A percentile compares a stretch with the other conserved stretches of the same genome.
Evolutionary conservation across 2,113 vertebrate genomes (phyloP).

Genomic region (Coptodon rendalli): DNA sequence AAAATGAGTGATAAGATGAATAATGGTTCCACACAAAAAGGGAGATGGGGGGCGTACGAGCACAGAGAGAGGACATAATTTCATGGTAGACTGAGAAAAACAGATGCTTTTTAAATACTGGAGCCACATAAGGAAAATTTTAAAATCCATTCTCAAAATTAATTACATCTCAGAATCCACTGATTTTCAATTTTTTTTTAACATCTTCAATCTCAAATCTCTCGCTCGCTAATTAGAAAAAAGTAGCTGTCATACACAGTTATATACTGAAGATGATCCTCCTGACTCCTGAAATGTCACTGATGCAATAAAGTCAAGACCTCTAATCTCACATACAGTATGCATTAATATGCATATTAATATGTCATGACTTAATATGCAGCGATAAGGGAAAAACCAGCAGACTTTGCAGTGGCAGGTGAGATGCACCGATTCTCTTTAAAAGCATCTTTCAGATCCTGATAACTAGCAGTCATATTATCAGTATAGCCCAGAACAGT

Average conservation of each 20-base stretch:
- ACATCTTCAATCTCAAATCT: not conserved
- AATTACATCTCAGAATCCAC: not conserved
- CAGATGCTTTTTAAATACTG: not conserved
- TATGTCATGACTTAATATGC: not conserved
- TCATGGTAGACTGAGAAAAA: constrained; percentile 3
- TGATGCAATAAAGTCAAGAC: not conserved
- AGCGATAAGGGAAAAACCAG: not conserved
- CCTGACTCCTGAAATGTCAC: not conserved
- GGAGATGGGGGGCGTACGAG: not conserved
- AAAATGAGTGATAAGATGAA: constrained; percentile 4
- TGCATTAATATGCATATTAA: not conserved
- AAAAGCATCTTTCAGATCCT: not conserved
- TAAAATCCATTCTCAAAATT: not conserved
- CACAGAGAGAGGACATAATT: not conserved
- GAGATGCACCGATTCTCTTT: not conserved
- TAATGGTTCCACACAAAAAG: not conserved
- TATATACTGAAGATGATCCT: not conserved
- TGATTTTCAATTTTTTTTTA: not conserved
- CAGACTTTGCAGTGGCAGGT: not conserved
- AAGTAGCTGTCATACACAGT: not conserved
- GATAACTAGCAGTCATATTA: not conserved
- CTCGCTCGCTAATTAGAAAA: not conserved
- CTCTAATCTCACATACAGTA: constrained; percentile 2
- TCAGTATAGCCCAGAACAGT: constrained; percentile 3
- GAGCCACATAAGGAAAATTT: not conserved